phyloP scores from a whole-genome alignment of 2,113 vertebrate genomes.

The Dipodomys ordii region DNA sequence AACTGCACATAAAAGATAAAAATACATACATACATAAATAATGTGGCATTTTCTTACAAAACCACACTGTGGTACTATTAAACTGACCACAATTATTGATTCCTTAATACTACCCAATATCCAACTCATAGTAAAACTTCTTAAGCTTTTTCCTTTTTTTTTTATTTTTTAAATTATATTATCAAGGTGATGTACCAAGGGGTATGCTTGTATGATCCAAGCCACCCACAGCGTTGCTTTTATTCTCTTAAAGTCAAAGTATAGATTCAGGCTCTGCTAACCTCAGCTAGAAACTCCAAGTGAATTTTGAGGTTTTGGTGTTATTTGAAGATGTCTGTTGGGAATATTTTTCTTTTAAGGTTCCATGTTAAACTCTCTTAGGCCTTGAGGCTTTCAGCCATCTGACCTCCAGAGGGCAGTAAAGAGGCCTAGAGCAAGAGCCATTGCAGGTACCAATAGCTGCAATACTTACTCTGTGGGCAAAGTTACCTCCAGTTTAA shows the following conservation, averaged over 20 bases:
- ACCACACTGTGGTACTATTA: neutral
- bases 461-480: neutral
- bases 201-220: neutral
- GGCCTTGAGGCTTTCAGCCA: neutral
- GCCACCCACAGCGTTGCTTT: neutral
- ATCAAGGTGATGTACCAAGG: no score
- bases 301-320: neutral
- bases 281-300: neutral
- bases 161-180: no score
- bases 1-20: no score
- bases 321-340: neutral
- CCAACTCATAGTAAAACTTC: neutral
- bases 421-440: neutral
- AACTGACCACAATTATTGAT: neutral
- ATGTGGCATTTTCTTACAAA: neutral
- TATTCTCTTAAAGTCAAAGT: neutral
- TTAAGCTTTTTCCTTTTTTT: neutral
- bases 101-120: neutral
- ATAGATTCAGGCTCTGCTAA: neutral
- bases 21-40: no score
- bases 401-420: neutral
- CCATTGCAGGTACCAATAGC: accelerated
- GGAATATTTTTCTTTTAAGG: neutral
- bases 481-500: neutral
- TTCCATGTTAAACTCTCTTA: neutral